These are phyloP conservation scores for Hyppa rectilinea DNA, from an alignment of 2,888 invertebrate genomes.

Conservation along the genomic window DNA sequence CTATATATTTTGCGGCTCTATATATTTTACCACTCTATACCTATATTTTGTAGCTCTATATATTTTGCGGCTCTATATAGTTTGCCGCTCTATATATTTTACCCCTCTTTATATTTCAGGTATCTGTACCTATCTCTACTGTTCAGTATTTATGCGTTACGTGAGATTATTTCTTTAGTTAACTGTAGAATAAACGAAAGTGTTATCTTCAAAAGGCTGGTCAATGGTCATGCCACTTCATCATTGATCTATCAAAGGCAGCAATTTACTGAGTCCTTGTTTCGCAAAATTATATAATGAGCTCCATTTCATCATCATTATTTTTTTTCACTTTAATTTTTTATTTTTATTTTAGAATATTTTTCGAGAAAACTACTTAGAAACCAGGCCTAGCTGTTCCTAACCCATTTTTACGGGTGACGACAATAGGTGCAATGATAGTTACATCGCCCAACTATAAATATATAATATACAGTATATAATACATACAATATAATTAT, in stretches of 20 bases:
- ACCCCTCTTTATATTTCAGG: not conserved
- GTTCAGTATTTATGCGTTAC: not conserved
- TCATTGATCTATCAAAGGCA: not conserved
- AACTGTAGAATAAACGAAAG: not conserved
- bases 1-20: too few relatives aligned
- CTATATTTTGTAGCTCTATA: too few relatives aligned
- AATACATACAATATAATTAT: too few relatives aligned
- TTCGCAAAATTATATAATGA: too few relatives aligned
- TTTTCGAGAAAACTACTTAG: not conserved
- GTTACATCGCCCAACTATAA: not conserved
- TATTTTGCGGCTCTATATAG: too few relatives aligned
- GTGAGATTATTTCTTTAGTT: not conserved
- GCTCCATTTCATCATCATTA: too few relatives aligned
- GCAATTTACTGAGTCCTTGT: not conserved
- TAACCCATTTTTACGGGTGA: not conserved
- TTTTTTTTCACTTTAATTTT: too few relatives aligned
- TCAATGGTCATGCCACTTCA: not conserved
- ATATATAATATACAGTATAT: too few relatives aligned
- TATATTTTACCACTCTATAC: too few relatives aligned
- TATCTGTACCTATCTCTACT: too few relatives aligned
- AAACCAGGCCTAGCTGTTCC: not conserved
- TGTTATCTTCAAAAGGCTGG: not conserved
- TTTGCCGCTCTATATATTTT: too few relatives aligned
- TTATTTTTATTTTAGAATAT: too few relatives aligned
- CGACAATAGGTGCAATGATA: not conserved